Conservation (phyloP, 2,113 vertebrate species). For the Cinclus cinclus region DNA sequence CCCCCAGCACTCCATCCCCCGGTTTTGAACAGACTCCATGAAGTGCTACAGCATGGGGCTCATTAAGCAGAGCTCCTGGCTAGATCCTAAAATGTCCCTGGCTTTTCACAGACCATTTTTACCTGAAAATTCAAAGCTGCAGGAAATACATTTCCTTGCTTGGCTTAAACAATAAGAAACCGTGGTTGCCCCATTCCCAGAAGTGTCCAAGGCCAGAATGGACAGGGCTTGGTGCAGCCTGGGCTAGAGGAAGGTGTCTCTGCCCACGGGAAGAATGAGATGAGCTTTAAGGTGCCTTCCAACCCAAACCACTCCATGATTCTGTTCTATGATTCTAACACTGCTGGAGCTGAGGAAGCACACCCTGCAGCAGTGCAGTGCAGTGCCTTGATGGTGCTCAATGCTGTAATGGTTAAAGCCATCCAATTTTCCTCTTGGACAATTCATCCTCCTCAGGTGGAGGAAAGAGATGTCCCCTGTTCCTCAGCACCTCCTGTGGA, state of each 20-base stretch:
- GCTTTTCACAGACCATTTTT: neutral
- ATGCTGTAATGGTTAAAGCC: neutral
- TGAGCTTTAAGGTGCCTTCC: neutral
- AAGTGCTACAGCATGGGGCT: neutral
- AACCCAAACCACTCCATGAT: neutral
- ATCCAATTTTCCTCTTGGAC: neutral
- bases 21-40: neutral
- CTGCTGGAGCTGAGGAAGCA: neutral
- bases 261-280: neutral
- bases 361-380: neutral
- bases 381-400: neutral
- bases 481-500: neutral
- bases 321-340: neutral
- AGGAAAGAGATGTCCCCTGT: neutral
- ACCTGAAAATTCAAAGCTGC: neutral
- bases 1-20: rapidly evolving
- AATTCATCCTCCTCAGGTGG: neutral
- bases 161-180: neutral
- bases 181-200: neutral
- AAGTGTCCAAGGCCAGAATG: neutral
- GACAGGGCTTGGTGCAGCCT: neutral
- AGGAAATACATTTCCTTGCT: neutral
- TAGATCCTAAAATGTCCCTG: neutral
- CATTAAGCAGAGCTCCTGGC: neutral
- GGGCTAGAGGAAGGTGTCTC: rapidly evolving